Evolutionary conservation across 1,140 invertebrate genomes (phyloP), one percentile per base, ranked within the genome.

Genomic region (Caenorhabditis tropicalis): DNA sequence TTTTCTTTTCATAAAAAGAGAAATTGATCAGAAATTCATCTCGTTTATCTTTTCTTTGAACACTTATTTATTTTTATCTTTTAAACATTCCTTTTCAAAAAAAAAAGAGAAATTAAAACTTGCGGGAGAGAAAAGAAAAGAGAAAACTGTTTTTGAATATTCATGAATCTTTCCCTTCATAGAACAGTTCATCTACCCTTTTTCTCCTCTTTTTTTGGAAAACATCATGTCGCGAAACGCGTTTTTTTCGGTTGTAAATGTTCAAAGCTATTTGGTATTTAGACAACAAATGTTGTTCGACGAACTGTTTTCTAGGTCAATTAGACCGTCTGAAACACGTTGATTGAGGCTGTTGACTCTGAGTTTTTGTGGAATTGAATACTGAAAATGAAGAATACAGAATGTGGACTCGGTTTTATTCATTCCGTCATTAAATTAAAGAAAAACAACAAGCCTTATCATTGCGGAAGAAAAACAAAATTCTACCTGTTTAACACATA

Each of bases 221-320:
- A 56, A 27, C n/a, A n/a, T n/a, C n/a, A n/a, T n/a, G n/a, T n/a
- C n/a, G n/a, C 21, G 24, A 74, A 43, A 74, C 65, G 19, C 65
- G 65, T 74, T 43, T 36, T 70, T n/a, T 65, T 65, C 33, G 29
- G 65, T 74, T 74, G 65, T 74, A 74, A 74, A 74, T 27, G 65
- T 65, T 33, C 15, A 19, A 31, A 65, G 58, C 58, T 65, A 36
- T 65, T 74, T 39, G 53, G 29, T 19, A 27, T n/a, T 27, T 27
- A n/a, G 51, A n/a, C 39, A n/a, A 16, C 39, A n/a, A 36, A 74
- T n/a, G 36, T 74, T n/a, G 65, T 74, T 74, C n/a, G 65, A 74
- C 65, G 65, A 74, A 74, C 65, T 24, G 36, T 43, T 56, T 39
- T 74, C 36, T 74, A 74, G 36, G 65, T 74, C 65, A 74, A 74